A percentile compares a stretch with the other conserved stretches of the same genome.
phyloP scores from a whole-genome alignment of 1,140 invertebrate genomes.

The Tenebrio molitor region DNA sequence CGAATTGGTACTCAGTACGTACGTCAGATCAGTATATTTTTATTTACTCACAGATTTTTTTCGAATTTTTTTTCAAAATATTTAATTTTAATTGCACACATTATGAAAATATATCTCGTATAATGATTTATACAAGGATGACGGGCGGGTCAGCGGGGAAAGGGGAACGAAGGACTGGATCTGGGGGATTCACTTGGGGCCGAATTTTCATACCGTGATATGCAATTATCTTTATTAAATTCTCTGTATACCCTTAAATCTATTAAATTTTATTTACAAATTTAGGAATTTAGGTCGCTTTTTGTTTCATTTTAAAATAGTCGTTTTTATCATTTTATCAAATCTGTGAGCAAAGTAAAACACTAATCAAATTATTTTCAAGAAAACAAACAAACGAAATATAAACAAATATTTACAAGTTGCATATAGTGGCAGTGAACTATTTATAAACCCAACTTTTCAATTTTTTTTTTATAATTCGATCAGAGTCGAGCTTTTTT shows the following conservation, averaged over 20 bases:
- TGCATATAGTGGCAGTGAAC: conserved; percentile 61
- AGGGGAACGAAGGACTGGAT: background rate
- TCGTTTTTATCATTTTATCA: conserved; percentile 36
- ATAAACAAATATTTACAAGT: conserved; percentile 54
- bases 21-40: conserved; percentile 63
- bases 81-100: conserved; percentile 37
- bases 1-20: conserved; percentile 65
- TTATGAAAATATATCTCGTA: conserved; percentile 42
- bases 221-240: conserved; percentile 49
- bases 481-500: conserved; percentile 51
- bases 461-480: conserved; percentile 29
- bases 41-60: conserved; percentile 61
- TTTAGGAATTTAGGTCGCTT: conserved; percentile 38
- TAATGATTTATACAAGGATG: conserved; percentile 14
- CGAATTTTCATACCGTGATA: conserved; percentile 42
- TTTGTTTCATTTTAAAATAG: background rate
- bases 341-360: conserved; percentile 59
- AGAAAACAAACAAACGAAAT: conserved; percentile 50
- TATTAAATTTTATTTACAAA: conserved; percentile 39
- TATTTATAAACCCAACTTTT: conserved; percentile 56
- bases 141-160: background rate
- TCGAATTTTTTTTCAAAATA: conserved; percentile 22
- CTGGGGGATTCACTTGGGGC: background rate
- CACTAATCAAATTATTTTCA: conserved; percentile 60
- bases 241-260: conserved; percentile 23